Conservation (phyloP, 1,140 invertebrate species). For the Colletes latitarsis region DNA sequence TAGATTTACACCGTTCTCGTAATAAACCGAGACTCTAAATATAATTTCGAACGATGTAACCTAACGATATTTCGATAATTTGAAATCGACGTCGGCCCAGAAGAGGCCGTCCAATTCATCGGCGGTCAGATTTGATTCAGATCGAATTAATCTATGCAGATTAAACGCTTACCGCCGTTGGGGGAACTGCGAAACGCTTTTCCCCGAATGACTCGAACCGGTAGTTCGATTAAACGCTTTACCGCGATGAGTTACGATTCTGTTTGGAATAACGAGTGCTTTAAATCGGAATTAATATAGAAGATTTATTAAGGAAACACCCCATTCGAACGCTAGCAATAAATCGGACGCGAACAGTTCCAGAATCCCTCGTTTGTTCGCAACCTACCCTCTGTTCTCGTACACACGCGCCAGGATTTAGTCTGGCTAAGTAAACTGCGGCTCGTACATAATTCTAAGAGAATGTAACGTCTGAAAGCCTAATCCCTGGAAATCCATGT, state of each 20-base stretch:
- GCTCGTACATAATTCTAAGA: constrained; percentile 25
- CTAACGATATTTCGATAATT: constrained; percentile 22
- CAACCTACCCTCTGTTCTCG: background rate
- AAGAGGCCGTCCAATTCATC: constrained; percentile 40
- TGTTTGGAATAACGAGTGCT: constrained; percentile 43
- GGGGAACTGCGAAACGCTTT: constrained; percentile 40
- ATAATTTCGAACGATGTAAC: constrained; percentile 2
- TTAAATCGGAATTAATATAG: constrained; percentile 59
- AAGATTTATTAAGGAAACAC: constrained; percentile 47
- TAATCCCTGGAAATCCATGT: constrained; percentile 28
- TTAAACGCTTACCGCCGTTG: constrained; percentile 40
- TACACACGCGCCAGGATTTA: constrained; percentile 36
- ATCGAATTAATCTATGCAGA: constrained; percentile 54
- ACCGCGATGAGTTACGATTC: constrained; percentile 28
- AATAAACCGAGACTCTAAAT: background rate
- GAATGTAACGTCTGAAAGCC: constrained; percentile 6
- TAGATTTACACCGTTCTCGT: too few species aligned
- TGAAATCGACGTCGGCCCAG: constrained; percentile 31
- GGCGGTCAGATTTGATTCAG: constrained; percentile 52
- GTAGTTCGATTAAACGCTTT: constrained; percentile 41
- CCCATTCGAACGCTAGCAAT: constrained; percentile 24
- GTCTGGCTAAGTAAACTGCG: constrained; percentile 33
- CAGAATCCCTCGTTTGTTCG: constrained; percentile 35
- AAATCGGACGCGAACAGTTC: constrained; percentile 31
- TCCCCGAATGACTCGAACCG: constrained; percentile 38